Conservation (phyloP, 2,888 invertebrate genomes). For the Eucera pruinosa region DNA sequence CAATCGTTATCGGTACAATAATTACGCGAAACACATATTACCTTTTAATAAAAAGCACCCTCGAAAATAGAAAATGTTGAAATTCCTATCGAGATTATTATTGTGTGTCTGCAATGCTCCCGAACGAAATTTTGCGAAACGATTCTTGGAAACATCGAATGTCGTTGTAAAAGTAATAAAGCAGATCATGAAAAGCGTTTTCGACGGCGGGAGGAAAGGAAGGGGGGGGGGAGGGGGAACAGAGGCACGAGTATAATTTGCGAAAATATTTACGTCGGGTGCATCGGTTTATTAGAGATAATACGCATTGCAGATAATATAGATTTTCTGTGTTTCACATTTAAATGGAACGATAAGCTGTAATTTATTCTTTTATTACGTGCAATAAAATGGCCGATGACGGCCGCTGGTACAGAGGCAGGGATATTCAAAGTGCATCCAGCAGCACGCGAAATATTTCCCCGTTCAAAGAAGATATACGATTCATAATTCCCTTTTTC, state of each 20-base stretch:
- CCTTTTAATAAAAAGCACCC: too few relatives aligned
- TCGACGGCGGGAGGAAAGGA: not conserved
- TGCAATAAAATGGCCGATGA: constrained; percentile 42
- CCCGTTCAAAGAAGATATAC: constrained; percentile 8
- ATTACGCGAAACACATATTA: too few relatives aligned
- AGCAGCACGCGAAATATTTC: constrained; percentile 13
- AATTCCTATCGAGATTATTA: not conserved
- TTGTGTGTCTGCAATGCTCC: not conserved
- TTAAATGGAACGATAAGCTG: constrained; percentile 50
- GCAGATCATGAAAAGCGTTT: constrained; percentile 29
- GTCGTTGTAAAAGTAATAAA: constrained; percentile 4
- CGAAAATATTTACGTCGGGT: constrained; percentile 43
- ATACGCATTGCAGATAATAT: constrained; percentile 46
- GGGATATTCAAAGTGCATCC: constrained; percentile 22
- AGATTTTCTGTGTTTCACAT: constrained; percentile 53
- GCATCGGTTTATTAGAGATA: constrained; percentile 51
- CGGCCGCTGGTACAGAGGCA: not conserved
- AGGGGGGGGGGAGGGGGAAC: too few relatives aligned
- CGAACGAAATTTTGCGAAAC: not conserved
- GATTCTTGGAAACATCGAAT: not conserved
- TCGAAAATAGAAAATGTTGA: not conserved
- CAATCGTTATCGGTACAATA: not conserved
- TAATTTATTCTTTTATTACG: constrained; percentile 56
- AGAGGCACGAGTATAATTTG: constrained; percentile 25
- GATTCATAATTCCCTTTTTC: not conserved